phyloP scores from a whole-genome alignment of 2,113 vertebrate species.

The Ptilorrhoa leucosticta region DNA sequence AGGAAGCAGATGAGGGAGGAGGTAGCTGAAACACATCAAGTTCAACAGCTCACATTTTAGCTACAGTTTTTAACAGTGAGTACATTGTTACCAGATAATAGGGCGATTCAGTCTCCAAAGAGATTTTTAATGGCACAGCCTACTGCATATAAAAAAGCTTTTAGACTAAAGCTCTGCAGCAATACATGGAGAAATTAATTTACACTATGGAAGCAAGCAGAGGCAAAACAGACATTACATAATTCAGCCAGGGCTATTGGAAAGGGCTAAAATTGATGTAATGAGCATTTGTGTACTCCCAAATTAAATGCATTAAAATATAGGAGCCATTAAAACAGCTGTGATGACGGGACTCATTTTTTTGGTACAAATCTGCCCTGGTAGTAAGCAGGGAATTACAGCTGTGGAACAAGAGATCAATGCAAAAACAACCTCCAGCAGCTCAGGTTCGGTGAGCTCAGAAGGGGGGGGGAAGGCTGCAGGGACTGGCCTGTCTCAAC shows the following conservation, averaged over 20 bases:
- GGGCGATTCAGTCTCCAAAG: constrained; percentile 13
- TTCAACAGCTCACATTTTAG: not conserved
- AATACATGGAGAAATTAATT: constrained; percentile 44
- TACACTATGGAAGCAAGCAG: constrained; percentile 25
- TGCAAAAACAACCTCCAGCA: not conserved
- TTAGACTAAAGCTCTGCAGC: constrained; percentile 4
- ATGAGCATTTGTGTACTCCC: constrained; percentile 30
- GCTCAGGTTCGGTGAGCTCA: not conserved
- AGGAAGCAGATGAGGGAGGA: constrained; percentile 94
- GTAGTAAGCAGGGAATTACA: not conserved
- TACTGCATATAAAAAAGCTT: constrained; percentile 51
- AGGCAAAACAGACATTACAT: constrained; percentile 52
- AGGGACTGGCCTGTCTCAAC: not conserved
- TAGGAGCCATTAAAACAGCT: constrained; percentile 3
- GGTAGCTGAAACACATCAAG: constrained; percentile 79
- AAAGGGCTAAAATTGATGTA: constrained; percentile 9
- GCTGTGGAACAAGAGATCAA: not conserved
- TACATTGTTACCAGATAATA: constrained; percentile 26
- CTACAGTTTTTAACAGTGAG: not conserved
- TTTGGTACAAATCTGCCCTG: not conserved
- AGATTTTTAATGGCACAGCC: constrained; percentile 46
- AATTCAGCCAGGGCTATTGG: constrained; percentile 29
- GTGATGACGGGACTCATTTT: not conserved
- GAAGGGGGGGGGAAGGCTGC: not conserved
- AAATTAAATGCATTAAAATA: constrained; percentile 24